Percentiles rank a stretch among this genome's conserved stretches.
Evolutionary conservation across 1,140 invertebrate species (phyloP).

Genomic region (Andrena cerasifolii): DNA sequence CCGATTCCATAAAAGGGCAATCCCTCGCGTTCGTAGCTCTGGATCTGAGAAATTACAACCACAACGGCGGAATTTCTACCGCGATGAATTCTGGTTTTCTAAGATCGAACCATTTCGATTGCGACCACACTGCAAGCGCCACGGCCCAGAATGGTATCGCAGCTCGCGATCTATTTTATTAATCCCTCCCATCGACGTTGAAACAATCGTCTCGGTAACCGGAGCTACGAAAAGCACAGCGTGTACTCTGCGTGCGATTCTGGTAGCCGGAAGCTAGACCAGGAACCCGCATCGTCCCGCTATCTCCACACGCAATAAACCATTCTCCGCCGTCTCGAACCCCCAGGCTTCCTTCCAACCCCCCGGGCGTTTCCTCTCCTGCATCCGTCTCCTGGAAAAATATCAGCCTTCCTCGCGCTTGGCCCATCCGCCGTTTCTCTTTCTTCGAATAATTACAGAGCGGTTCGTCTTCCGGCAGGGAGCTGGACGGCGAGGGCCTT

Average conservation of each 20-base stretch:
- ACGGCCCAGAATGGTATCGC: too few relatives aligned
- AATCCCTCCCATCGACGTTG: neutral
- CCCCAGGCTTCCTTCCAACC: neutral
- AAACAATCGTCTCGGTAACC: neutral
- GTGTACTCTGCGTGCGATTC: neutral
- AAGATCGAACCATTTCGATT: too few relatives aligned
- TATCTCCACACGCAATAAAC: constrained; percentile 37
- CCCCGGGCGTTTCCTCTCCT: neutral
- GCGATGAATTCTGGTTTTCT: too few relatives aligned
- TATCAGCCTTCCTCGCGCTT: constrained; percentile 17
- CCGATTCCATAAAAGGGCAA: too few relatives aligned
- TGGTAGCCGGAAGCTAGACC: neutral
- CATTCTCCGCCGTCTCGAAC: constrained; percentile 3
- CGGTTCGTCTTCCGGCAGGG: constrained; percentile 7
- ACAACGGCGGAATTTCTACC: too few relatives aligned
- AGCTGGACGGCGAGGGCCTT: neutral
- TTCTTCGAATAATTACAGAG: constrained; percentile 34
- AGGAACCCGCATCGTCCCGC: constrained; percentile 34
- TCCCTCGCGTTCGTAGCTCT: too few relatives aligned
- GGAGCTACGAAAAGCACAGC: neutral
- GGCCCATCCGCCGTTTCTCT: neutral
- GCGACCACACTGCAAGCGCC: too few relatives aligned
- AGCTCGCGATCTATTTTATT: neutral
- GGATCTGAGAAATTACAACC: too few relatives aligned
- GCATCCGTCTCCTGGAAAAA: constrained; percentile 36